Evolutionary conservation across 30 jellyfish, hydroid and myxozoan species (phyloP).

Genomic region (Aurelia sp.): DNA sequence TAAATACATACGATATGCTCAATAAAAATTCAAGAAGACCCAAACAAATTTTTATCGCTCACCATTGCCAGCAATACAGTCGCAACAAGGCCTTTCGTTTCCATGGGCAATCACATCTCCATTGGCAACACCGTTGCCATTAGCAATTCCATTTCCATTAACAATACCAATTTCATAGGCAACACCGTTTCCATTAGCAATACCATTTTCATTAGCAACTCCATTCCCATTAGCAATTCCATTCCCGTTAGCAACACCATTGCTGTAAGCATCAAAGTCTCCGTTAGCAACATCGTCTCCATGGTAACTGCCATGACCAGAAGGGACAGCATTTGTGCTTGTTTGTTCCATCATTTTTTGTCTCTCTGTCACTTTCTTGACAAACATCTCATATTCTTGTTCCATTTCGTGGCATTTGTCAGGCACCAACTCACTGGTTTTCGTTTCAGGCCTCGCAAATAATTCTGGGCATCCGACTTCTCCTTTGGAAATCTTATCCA

Average conservation of each 20-base stretch:
- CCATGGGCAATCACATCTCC: slow-evolving; percentile 22
- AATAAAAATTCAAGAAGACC: too few relatives aligned
- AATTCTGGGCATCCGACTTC: slow-evolving; percentile 90
- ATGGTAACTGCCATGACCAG: not conserved
- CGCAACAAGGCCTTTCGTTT: not conserved
- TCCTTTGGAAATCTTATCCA: slow-evolving; percentile 85
- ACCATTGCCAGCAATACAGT: slow-evolving; percentile 8
- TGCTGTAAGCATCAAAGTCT: slow-evolving; percentile 11
- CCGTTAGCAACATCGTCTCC: slow-evolving; percentile 18
- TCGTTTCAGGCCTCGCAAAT: slow-evolving; percentile 92
- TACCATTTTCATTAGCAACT: slow-evolving; percentile 1
- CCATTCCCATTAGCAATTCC: slow-evolving; percentile 6
- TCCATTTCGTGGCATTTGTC: slow-evolving; percentile 83
- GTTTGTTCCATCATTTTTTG: slow-evolving; percentile 22
- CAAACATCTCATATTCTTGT: slow-evolving; percentile 74
- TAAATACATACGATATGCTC: too few relatives aligned
- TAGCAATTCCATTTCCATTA: slow-evolving; percentile 33
- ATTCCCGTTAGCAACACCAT: slow-evolving; percentile 44
- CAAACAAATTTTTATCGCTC: not conserved
- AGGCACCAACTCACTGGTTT: slow-evolving; percentile 79
- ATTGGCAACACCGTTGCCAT: slow-evolving; percentile 31
- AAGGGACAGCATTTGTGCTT: not conserved
- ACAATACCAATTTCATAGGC: slow-evolving; percentile 30
- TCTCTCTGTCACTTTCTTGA: slow-evolving; percentile 54
- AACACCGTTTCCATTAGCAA: slow-evolving; percentile 8